Percentiles rank a stretch among this genome's conserved stretches.
These are phyloP conservation scores for Antrozous pallidus DNA, from an alignment of 2,797 vertebrate genomes.

Conservation along the genomic window DNA sequence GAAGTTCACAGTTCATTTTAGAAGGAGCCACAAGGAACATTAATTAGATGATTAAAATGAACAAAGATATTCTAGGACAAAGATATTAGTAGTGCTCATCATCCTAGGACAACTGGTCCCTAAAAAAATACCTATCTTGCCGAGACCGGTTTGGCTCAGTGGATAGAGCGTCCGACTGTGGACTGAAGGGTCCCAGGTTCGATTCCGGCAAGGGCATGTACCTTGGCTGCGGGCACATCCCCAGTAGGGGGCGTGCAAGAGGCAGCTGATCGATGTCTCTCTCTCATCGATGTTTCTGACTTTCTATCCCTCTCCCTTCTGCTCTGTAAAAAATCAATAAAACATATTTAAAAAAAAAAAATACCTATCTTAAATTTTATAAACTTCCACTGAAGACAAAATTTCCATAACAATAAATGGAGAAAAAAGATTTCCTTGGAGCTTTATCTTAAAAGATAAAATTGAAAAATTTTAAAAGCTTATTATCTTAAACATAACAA, in stretches of 20 bases:
- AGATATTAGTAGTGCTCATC: neutral
- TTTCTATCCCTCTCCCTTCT: too few species aligned
- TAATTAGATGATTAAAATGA: neutral
- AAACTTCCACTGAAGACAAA: neutral
- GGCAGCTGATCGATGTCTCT: too few species aligned
- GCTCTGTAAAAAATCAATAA: too few species aligned
- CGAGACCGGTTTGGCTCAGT: too few species aligned
- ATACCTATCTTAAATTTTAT: neutral
- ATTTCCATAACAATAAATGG: neutral
- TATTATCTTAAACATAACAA: neutral
- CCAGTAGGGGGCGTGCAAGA: too few species aligned
- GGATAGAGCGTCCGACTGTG: too few species aligned
- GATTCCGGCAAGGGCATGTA: too few species aligned
- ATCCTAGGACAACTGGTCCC: neutral
- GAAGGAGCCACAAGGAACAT: neutral
- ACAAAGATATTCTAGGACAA: neutral
- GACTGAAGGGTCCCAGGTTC: too few species aligned
- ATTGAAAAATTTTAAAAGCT: neutral
- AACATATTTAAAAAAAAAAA: too few species aligned
- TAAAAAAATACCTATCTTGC: neutral
- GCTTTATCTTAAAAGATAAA: neutral
- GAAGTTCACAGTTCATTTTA: neutral
- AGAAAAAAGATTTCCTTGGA: neutral
- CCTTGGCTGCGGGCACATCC: too few species aligned
- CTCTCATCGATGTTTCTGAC: too few species aligned